These are phyloP conservation scores for Melinopterus prodromus DNA, from an alignment of 2,888 invertebrate genomes.

Conservation along the genomic window DNA sequence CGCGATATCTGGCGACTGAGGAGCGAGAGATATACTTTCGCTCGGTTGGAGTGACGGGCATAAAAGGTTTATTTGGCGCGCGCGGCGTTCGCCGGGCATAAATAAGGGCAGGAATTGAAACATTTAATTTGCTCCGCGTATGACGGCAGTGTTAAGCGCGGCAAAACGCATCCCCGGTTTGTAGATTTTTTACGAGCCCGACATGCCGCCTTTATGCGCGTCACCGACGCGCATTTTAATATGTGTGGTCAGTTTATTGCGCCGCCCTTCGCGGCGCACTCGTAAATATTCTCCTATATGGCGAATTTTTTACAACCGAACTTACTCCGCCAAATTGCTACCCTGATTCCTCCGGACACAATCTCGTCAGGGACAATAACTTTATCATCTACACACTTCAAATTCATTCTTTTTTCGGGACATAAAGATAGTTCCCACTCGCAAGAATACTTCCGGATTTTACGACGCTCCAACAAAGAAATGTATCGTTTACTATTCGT, in stretches of 20 bases:
- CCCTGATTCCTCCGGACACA: not conserved
- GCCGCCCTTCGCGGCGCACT: not conserved
- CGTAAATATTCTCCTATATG: not conserved
- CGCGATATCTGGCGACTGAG: not conserved
- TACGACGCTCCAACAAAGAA: not conserved
- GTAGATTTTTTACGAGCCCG: not conserved
- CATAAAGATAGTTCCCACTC: not conserved
- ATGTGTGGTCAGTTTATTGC: not conserved
- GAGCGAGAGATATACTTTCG: not conserved
- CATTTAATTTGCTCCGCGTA: not conserved
- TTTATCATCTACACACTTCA: slow-evolving; percentile 4
- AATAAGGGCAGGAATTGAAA: not conserved
- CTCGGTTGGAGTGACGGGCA: not conserved
- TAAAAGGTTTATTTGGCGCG: not conserved
- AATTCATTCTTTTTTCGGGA: no score
- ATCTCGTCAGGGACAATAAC: not conserved
- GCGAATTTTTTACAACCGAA: not conserved
- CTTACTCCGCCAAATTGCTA: not conserved
- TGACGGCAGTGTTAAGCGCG: no score
- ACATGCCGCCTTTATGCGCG: not conserved
- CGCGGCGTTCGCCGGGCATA: not conserved
- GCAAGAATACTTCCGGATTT: not conserved
- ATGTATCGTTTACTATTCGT: not conserved
- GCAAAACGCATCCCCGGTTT: not conserved
- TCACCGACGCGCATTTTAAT: not conserved